Evolutionary conservation across 1,140 invertebrate species (phyloP).

Genomic region (Tetramorium simillimum): DNA sequence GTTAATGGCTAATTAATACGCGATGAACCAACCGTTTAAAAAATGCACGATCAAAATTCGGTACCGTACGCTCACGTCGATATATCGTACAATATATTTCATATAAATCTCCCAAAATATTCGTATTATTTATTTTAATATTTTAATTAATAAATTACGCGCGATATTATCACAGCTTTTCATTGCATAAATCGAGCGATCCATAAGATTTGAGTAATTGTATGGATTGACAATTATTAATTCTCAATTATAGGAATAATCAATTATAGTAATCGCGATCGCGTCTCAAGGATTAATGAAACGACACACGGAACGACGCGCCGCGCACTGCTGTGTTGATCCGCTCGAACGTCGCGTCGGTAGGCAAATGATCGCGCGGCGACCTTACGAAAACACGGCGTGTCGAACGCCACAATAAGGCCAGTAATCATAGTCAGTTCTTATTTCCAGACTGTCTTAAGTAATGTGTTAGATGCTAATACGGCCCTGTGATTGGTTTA

Average conservation of each 20-base stretch:
- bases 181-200: neutral
- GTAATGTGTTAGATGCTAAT: too few relatives aligned
- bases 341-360: neutral
- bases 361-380: neutral
- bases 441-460: too few relatives aligned
- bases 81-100: neutral
- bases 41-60: constrained; percentile 4
- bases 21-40: neutral
- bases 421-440: too few relatives aligned
- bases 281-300: neutral
- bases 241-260: neutral
- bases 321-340: neutral
- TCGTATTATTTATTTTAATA: too few relatives aligned
- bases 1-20: constrained; percentile 16
- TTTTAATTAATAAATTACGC: neutral
- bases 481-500: too few relatives aligned
- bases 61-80: neutral
- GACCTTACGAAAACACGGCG: neutral
- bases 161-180: neutral
- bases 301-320: neutral
- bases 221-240: neutral
- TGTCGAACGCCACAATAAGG: too few relatives aligned
- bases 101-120: neutral
- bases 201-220: neutral
- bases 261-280: neutral